Percentiles rank a stretch among this genome's conserved stretches.
phyloP scores from a whole-genome alignment of 2,888 invertebrate genomes.

The Empis livida region DNA sequence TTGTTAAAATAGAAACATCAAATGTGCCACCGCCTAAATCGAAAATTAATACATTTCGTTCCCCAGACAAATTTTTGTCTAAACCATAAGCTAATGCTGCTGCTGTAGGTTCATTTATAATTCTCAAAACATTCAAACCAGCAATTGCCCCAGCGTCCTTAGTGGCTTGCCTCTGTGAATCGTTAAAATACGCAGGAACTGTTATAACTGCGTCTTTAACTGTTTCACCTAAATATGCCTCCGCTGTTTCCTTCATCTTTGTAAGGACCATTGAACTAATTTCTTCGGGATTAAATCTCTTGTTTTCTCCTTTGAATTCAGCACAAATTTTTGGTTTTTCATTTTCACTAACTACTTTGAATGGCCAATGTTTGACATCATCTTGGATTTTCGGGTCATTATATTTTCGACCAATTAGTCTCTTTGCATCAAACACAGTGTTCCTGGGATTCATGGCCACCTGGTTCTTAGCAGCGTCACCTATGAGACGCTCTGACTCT shows the following conservation, averaged over 20 bases:
- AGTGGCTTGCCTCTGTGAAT: conserved; percentile 82
- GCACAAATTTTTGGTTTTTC: conserved; percentile 74
- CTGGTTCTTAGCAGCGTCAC: conserved; percentile 67
- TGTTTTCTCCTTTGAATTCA: conserved; percentile 76
- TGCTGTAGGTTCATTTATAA: conserved; percentile 85
- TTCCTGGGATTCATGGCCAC: conserved; percentile 75
- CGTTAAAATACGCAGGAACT: conserved; percentile 83
- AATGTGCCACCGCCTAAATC: conserved; percentile 69
- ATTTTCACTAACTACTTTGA: conserved; percentile 68
- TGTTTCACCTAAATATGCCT: conserved; percentile 75
- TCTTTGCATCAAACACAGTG: conserved; percentile 82
- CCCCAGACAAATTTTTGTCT: conserved; percentile 68
- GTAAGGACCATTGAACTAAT: conserved; percentile 84
- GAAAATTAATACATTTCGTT: conserved; percentile 63
- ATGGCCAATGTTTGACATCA: conserved; percentile 92
- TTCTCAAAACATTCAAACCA: conserved; percentile 78
- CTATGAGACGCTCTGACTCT: conserved; percentile 61
- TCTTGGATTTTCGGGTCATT: conserved; percentile 77
- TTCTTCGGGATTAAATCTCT: conserved; percentile 80
- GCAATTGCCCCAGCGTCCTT: conserved; percentile 87
- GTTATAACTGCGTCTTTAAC: conserved; percentile 75
- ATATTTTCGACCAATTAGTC: conserved; percentile 82
- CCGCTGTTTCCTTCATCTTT: conserved; percentile 88
- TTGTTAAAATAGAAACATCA: conserved; percentile 88
- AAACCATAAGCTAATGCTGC: conserved; percentile 87